Percentiles rank a stretch among this genome's conserved stretches.
These are phyloP conservation scores for Stenotaenia linearis DNA, from an alignment of 2,888 invertebrate genomes.

Conservation along the genomic window DNA sequence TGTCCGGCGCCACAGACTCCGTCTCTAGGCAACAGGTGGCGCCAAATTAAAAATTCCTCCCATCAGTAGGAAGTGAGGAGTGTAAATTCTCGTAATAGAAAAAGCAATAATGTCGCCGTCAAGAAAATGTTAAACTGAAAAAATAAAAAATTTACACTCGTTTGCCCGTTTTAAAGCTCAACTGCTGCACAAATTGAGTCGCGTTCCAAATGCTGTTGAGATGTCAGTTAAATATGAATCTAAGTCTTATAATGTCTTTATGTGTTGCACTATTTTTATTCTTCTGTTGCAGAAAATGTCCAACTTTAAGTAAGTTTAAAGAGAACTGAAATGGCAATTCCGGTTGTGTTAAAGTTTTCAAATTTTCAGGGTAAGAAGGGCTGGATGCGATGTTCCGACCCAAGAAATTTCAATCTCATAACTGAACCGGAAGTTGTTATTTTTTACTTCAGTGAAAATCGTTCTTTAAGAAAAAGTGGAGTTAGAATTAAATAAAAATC, in stretches of 20 bases:
- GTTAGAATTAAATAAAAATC: too few species aligned
- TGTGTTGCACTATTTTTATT: neutral
- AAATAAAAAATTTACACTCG: neutral
- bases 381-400: too few species aligned
- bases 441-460: too few species aligned
- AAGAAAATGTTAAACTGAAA: neutral
- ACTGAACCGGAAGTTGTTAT: too few species aligned
- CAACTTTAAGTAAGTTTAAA: too few species aligned
- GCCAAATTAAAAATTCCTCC: neutral
- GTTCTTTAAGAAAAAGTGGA: too few species aligned
- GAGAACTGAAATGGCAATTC: too few species aligned
- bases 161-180: neutral
- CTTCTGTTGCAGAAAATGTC: too few species aligned
- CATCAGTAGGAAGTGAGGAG: neutral
- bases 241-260: neutral
- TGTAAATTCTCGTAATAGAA: neutral
- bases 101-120: neutral
- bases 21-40: slow-evolving; percentile 4
- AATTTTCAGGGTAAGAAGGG: too few species aligned
- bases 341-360: too few species aligned
- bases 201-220: too few species aligned
- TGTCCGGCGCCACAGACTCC: neutral
- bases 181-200: neutral
- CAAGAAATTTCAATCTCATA: too few species aligned
- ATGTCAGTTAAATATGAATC: neutral